Percentiles rank a stretch among this genome's conserved stretches.
These are phyloP conservation scores for Myotis findleyi DNA, from an alignment of 2,797 vertebrate species.

Conservation along the genomic window DNA sequence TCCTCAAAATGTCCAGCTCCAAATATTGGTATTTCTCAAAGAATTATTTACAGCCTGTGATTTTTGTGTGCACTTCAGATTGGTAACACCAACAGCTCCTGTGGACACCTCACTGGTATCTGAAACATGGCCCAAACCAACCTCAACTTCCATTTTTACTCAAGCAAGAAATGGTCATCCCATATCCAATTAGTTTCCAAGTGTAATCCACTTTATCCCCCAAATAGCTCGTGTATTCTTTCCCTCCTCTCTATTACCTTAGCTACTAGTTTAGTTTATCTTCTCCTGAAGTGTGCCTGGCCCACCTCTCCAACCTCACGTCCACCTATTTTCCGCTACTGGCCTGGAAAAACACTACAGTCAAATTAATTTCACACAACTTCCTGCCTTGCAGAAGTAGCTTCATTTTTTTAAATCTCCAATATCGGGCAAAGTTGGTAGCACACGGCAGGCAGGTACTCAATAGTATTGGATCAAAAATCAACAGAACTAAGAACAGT, in stretches of 20 bases:
- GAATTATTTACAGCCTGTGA: not conserved
- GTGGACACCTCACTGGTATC: not conserved
- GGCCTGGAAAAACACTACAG: not conserved
- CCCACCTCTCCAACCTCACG: not conserved
- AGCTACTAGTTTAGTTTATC: not conserved
- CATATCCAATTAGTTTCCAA: not conserved
- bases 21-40: not conserved
- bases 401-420: not conserved
- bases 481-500: not conserved
- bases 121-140: not conserved
- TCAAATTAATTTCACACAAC: not conserved
- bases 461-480: not conserved
- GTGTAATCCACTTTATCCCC: not conserved
- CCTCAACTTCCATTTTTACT: not conserved
- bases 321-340: not conserved
- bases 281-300: not conserved
- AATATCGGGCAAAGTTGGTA: not conserved
- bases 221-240: not conserved
- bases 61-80: not conserved
- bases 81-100: not conserved
- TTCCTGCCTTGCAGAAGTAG: not conserved
- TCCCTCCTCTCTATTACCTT: not conserved
- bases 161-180: constrained; percentile 6
- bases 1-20: not conserved
- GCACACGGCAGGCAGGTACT: not conserved